Conservation (phyloP, 2,113 vertebrate genomes). For the Hypocryptadius cinnamomeus region DNA sequence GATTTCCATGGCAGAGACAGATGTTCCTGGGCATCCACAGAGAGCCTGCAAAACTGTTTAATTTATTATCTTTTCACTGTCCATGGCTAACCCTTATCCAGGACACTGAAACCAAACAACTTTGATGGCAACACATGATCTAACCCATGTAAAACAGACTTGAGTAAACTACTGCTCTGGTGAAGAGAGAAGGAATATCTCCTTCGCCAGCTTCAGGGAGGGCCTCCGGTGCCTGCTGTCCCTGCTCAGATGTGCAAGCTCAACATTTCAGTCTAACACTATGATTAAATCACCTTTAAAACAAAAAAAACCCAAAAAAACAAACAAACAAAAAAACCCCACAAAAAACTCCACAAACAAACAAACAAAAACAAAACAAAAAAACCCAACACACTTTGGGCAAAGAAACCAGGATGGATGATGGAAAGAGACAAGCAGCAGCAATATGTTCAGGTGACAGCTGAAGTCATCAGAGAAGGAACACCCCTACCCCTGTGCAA, state of each 20-base stretch:
- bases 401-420: neutral
- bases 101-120: neutral
- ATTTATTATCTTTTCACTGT: neutral
- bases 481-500: rapidly evolving
- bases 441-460: neutral
- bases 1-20: neutral
- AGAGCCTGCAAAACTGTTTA: neutral
- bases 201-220: neutral
- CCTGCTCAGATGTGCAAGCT: neutral
- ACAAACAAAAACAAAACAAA: too few relatives aligned
- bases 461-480: neutral
- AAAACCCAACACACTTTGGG: neutral
- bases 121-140: neutral
- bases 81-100: neutral
- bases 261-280: neutral
- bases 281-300: neutral
- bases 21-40: neutral
- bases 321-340: too few relatives aligned
- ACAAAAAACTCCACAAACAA: too few relatives aligned
- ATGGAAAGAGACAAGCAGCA: neutral
- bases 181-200: neutral
- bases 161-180: neutral
- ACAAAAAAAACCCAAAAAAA: neutral
- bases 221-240: neutral
- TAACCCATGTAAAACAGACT: neutral